These are phyloP conservation scores for Potorous gilbertii DNA, from an alignment of 2,797 vertebrate species.

Conservation along the genomic window DNA sequence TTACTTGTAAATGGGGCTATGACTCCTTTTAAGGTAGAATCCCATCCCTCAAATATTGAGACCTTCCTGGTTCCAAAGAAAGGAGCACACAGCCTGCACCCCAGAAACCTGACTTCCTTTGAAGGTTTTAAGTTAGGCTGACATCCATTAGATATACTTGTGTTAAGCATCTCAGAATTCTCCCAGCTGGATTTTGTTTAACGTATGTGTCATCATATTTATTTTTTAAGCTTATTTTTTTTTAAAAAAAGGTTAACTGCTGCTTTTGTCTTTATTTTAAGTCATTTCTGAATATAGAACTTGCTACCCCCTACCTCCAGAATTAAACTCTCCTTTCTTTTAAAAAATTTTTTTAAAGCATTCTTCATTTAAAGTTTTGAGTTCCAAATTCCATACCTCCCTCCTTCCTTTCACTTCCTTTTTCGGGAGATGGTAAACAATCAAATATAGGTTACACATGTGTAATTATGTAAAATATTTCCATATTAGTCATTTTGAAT, in stretches of 20 bases:
- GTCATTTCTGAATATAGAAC: neutral
- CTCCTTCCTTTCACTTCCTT: too few species aligned
- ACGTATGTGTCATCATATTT: neutral
- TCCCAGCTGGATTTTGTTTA: neutral
- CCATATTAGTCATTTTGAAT: too few species aligned
- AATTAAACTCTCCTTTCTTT: neutral
- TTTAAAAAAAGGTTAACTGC: neutral
- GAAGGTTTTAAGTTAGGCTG: neutral
- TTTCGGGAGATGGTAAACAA: too few species aligned
- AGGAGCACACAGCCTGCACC: too few species aligned
- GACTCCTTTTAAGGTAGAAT: neutral
- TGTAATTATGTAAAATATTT: too few species aligned
- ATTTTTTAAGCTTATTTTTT: neutral
- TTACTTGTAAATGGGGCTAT: neutral
- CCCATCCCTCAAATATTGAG: neutral
- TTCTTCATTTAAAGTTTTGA: too few species aligned
- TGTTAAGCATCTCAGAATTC: neutral
- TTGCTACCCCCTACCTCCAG: neutral
- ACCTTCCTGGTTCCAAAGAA: neutral
- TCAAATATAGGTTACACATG: too few species aligned
- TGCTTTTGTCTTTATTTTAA: neutral
- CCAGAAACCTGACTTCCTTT: neutral
- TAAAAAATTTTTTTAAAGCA: too few species aligned
- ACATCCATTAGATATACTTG: rapidly evolving
- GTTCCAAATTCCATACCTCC: too few species aligned